phyloP scores from a whole-genome alignment of 1,140 invertebrate genomes.

The Amphibalanus amphitrite region DNA sequence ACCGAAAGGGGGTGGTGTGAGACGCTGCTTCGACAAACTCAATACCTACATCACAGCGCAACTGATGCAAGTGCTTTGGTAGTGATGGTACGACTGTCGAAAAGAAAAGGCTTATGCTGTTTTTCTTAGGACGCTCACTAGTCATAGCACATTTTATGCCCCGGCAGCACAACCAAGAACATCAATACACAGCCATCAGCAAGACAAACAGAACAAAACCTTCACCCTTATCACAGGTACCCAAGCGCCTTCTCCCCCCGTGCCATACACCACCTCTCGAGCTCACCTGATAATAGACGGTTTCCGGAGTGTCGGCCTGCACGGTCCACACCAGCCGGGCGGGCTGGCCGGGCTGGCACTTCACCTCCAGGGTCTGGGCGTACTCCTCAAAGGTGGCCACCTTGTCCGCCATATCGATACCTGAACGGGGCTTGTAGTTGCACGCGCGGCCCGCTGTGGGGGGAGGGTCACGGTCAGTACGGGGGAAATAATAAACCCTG shows the following conservation, averaged over 20 bases:
- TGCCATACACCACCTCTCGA: neutral
- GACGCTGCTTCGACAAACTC: no score
- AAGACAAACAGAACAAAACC: no score
- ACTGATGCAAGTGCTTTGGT: no score
- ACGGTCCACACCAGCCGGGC: conserved; percentile 63
- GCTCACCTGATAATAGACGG: conserved; percentile 71
- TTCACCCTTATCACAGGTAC: no score
- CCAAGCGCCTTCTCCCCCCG: neutral
- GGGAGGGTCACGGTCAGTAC: neutral
- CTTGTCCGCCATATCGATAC: conserved; percentile 23
- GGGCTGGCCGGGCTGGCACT: conserved; percentile 51
- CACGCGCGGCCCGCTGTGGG: neutral
- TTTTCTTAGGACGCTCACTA: no score
- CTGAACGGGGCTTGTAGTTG: neutral
- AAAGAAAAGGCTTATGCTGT: no score
- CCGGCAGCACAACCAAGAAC: neutral
- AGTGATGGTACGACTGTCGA: no score
- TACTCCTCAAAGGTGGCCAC: conserved; percentile 55
- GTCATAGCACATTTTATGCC: conserved; percentile 2
- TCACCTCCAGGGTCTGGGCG: conserved; percentile 48
- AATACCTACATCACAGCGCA: no score
- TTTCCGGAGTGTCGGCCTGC: conserved; percentile 52
- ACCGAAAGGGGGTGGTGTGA: conserved; percentile 10
- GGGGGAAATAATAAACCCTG: neutral
- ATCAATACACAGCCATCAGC: no score